Evolutionary conservation across 2,888 invertebrate genomes (phyloP), one percentile per base, ranked within the genome.

Genomic region (Phyllotreta cruciferae): DNA sequence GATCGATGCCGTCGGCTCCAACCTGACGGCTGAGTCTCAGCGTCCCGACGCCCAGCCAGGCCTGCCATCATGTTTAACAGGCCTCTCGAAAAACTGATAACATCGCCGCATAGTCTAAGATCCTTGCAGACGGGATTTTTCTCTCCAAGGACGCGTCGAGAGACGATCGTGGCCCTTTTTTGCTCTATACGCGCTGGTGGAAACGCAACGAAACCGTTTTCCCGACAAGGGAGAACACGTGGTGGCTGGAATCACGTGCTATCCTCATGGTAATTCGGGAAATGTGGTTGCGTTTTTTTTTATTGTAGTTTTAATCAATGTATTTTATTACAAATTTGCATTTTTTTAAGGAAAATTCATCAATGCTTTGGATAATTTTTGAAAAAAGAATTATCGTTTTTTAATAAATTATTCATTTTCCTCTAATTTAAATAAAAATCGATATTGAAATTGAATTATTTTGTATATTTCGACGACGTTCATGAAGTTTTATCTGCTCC

Each of bases 1-100:
- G 76, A 80, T 80, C 80, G 80, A 80, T 80, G 79, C 70, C 74
- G 71, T 62, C 73, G 80, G 80, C 79, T 79, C 80, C 80, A 78
- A 76, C 77, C 75, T 77, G 80, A 77, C 80, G 80, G 78, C 75
- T 74, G 72, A 62, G 60, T 64, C 75, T 73, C 74, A 74, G 71
- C 73, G 75, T 73, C 75, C 71, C 73, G 44, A 63, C 71, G 70
- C 66, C 66, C 64, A 63, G 65, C 64, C 65, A 53, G 56, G 63
- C 62, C 52, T 62, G 64, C 62, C 60, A 57, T 62, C 53, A 60
- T 62, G 64, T 64, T 24, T 68, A 66, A 64, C 64, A 66, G 64
- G 64, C 66, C 66, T 64, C 66, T 66, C 63, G 63, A 64, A 66
- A 64, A 60, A 66, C 64, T 63, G 66, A 64, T 64, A 66, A 60